Percentiles rank a stretch among this genome's conserved stretches.
These are phyloP conservation scores for Orius insidiosus DNA, from an alignment of 1,140 invertebrate species.

Conservation along the genomic window DNA sequence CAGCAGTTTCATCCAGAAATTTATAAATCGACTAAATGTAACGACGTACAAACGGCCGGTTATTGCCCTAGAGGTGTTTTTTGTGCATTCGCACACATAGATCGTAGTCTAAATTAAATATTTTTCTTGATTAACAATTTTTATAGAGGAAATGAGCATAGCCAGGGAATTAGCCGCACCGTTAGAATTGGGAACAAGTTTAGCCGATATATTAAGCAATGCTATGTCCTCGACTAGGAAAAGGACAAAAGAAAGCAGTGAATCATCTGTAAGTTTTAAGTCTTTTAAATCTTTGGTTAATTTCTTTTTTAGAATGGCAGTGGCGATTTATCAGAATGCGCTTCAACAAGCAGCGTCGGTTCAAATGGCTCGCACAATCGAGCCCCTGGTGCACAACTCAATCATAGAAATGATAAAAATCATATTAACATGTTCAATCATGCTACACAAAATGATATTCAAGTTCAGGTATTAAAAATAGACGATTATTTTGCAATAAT, in stretches of 20 bases:
- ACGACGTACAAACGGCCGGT: slow-evolving; percentile 91
- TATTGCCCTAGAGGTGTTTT: slow-evolving; percentile 95
- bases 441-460: slow-evolving; percentile 25
- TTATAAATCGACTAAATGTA: slow-evolving; percentile 97
- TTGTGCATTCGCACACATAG: slow-evolving; percentile 97
- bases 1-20: slow-evolving; percentile 99
- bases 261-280: slow-evolving; percentile 32
- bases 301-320: slow-evolving; percentile 43
- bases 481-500: too few species aligned
- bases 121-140: slow-evolving; percentile 16
- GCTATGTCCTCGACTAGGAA: slow-evolving; percentile 52
- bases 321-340: slow-evolving; percentile 56
- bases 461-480: too few species aligned
- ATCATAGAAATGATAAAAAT: slow-evolving; percentile 21
- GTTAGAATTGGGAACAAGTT: slow-evolving; percentile 59
- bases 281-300: slow-evolving; percentile 11
- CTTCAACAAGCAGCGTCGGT: slow-evolving; percentile 52
- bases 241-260: slow-evolving; percentile 29
- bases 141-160: slow-evolving; percentile 61
- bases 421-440: slow-evolving; percentile 22
- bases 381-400: slow-evolving; percentile 44
- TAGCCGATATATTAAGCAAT: slow-evolving; percentile 69
- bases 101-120: too few species aligned
- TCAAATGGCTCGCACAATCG: slow-evolving; percentile 52
- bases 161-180: slow-evolving; percentile 56